These are phyloP conservation scores for Tricholaema leucomelas DNA, from an alignment of 2,113 vertebrate species.

Conservation along the genomic window DNA sequence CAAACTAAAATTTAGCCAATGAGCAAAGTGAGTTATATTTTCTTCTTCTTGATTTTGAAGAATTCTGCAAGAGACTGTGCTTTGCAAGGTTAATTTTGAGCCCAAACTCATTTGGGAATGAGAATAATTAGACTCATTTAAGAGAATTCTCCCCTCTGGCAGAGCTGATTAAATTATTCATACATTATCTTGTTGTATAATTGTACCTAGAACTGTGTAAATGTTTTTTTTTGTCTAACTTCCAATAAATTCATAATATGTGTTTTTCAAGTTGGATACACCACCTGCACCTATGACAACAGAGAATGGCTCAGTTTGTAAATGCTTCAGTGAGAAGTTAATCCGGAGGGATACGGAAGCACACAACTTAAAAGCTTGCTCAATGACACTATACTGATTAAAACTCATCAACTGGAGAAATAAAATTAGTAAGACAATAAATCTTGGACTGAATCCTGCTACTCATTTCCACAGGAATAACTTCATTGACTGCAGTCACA, in stretches of 20 bases:
- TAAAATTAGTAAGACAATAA: constrained; percentile 55
- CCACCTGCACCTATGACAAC: not conserved
- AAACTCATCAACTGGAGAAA: constrained; percentile 58
- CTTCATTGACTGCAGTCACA: not conserved
- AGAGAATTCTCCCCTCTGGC: constrained; percentile 46
- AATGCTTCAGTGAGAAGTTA: constrained; percentile 41
- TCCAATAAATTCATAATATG: constrained; percentile 35
- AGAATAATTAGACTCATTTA: constrained; percentile 51
- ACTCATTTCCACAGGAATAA: constrained; percentile 21
- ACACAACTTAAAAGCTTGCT: constrained; percentile 26
- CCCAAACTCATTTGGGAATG: constrained; percentile 8
- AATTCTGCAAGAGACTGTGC: not conserved
- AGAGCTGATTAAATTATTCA: constrained; percentile 59
- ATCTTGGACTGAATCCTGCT: constrained; percentile 12
- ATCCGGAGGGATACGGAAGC: constrained; percentile 24
- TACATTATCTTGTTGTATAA: constrained; percentile 25
- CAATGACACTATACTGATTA: constrained; percentile 27
- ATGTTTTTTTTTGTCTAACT: not conserved
- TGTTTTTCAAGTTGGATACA: constrained; percentile 8
- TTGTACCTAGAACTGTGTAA: constrained; percentile 15
- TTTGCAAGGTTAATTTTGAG: constrained; percentile 42
- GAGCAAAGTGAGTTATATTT: not conserved
- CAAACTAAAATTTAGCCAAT: not conserved
- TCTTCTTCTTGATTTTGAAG: not conserved
- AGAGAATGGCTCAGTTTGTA: constrained; percentile 24